Conservation (phyloP, 37 sponge, comb jelly and placozoan species). For the Crambe crambe region DNA sequence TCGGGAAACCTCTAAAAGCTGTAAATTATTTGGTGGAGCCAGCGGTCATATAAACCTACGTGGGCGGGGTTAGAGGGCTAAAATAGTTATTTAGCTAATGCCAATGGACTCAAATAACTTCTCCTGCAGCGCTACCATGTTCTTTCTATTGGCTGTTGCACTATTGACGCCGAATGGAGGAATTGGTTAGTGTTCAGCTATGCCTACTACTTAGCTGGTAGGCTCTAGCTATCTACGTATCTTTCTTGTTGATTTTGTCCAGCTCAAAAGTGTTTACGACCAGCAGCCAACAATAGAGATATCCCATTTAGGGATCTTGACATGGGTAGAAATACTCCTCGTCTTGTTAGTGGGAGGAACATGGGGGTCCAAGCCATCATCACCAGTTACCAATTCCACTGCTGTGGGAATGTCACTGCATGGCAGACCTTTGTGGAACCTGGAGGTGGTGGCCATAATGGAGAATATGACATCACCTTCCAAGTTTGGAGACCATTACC, state of each 20-base stretch:
- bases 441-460: constrained; percentile 27
- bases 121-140: no score
- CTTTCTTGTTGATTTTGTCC: neutral
- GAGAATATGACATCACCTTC: constrained; percentile 9
- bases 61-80: no score
- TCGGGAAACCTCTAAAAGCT: no score
- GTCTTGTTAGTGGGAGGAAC: neutral
- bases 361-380: constrained; percentile 34
- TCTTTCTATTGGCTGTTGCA: neutral
- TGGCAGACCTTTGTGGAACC: constrained; percentile 41
- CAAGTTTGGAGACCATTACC: constrained; percentile 55
- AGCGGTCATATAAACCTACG: no score
- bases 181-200: neutral
- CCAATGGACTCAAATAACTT: no score
- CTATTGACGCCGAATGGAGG: neutral
- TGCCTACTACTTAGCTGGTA: no score
- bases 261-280: constrained; percentile 1
- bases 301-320: neutral
- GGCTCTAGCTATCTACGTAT: neutral
- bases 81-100: no score
- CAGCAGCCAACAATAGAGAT: neutral
- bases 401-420: constrained; percentile 36
- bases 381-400: constrained; percentile 24
- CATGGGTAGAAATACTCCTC: no score
- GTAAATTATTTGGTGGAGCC: no score